phyloP scores from a whole-genome alignment of 1,140 invertebrate genomes.

The honey bee (Apis mellifera) region DNA sequence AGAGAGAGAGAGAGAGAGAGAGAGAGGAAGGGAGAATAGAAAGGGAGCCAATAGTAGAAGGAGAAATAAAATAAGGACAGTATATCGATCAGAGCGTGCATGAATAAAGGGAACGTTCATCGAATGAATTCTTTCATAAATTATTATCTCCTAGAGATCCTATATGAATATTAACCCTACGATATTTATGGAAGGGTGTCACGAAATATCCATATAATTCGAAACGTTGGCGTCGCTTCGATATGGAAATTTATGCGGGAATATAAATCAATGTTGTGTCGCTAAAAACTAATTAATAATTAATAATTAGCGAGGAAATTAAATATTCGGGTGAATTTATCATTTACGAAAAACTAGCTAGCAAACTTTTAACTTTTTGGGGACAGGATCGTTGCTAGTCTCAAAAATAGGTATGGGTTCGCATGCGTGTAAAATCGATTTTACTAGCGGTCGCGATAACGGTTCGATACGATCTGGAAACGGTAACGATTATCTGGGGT shows the following conservation, averaged over 20 bases:
- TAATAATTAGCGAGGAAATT: too few species aligned
- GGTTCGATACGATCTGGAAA: constrained; percentile 11
- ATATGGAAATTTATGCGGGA: too few species aligned
- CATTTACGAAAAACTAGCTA: neutral
- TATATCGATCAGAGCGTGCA: neutral
- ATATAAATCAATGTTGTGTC: too few species aligned
- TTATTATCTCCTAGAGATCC: neutral
- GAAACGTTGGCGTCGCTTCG: too few species aligned
- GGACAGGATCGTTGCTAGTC: neutral
- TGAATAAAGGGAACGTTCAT: neutral
- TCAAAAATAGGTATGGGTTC: constrained; percentile 12
- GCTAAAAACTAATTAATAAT: too few species aligned
- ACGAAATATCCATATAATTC: too few species aligned
- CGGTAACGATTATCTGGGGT: constrained; percentile 1
- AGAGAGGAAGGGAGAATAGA: neutral
- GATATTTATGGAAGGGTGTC: too few species aligned
- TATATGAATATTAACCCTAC: neutral
- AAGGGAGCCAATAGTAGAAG: neutral
- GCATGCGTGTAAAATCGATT: constrained; percentile 10
- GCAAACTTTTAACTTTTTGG: constrained; percentile 3
- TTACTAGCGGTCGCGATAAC: neutral
- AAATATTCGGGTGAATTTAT: neutral
- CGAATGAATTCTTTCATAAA: neutral
- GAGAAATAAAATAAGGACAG: constrained; percentile 5
- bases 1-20: too few species aligned